Evolutionary conservation across 1,140 invertebrate genomes (phyloP).

Genomic region (Diachasma alloeum): DNA sequence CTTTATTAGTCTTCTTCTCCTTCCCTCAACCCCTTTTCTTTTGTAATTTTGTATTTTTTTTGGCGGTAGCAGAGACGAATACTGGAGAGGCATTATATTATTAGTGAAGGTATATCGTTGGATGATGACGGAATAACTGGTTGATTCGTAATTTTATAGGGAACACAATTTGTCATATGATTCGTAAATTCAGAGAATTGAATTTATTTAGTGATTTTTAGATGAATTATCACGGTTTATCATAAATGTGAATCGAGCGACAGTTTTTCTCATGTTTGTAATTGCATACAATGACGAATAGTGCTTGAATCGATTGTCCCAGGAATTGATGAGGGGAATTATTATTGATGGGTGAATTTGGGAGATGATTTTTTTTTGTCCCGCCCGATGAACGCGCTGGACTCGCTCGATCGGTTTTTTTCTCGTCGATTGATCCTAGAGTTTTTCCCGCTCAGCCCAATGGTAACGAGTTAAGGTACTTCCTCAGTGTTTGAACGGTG

Average conservation of each 20-base stretch:
- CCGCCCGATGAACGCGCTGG: conserved; percentile 51
- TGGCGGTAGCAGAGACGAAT: background rate
- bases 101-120: background rate
- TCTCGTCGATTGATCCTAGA: background rate
- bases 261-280: background rate
- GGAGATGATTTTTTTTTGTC: conserved; percentile 4
- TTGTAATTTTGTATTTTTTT: background rate
- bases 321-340: background rate
- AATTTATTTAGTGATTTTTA: background rate
- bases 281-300: background rate
- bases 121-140: background rate
- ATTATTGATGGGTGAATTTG: background rate
- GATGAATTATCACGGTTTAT: background rate
- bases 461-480: no score
- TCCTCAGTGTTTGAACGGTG: no score
- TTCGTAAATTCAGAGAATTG: background rate
- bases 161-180: background rate
- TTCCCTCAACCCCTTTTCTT: background rate
- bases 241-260: background rate
- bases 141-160: background rate
- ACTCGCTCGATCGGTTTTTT: conserved; percentile 52
- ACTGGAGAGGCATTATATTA: background rate
- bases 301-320: background rate
- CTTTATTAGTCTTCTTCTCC: background rate
- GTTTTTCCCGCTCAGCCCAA: background rate